A percentile compares a stretch with the other conserved stretches of the same genome.
Conservation (phyloP, 2,888 invertebrate species). For the Callimorpha dominula region DNA sequence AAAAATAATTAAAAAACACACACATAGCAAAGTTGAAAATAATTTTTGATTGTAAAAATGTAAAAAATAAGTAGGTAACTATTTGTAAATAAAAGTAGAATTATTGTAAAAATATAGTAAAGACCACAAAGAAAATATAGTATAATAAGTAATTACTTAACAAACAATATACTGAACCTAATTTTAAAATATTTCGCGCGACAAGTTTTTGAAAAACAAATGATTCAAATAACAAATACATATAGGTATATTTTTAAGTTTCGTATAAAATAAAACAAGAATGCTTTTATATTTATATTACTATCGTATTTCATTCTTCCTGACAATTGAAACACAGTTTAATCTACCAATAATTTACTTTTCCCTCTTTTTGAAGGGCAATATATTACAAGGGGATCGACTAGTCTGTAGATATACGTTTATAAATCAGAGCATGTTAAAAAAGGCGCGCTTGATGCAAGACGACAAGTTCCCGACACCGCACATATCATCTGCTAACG, state of each 20-base stretch:
- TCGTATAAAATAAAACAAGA: background rate
- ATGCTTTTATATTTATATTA: background rate
- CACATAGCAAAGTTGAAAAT: too few relatives aligned
- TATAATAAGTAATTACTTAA: too few relatives aligned
- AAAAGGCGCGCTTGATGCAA: conserved; percentile 71
- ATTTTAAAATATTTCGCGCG: too few relatives aligned
- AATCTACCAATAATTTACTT: conserved; percentile 46
- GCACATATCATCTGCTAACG: conserved; percentile 52
- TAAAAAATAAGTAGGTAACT: too few relatives aligned
- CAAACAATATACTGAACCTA: too few relatives aligned
- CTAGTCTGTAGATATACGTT: conserved; percentile 33
- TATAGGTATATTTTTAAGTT: too few relatives aligned
- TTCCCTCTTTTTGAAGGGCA: conserved; percentile 50
- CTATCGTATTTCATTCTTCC: conserved; percentile 1
- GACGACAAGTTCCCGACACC: conserved; percentile 69
- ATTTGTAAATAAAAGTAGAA: too few relatives aligned
- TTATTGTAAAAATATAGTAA: too few relatives aligned
- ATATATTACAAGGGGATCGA: conserved; percentile 68
- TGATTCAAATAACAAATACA: background rate
- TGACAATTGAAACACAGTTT: conserved; percentile 27
- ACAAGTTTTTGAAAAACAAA: too few relatives aligned
- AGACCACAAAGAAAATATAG: too few relatives aligned
- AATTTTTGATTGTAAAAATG: too few relatives aligned
- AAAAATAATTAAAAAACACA: too few relatives aligned
- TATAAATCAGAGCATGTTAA: conserved; percentile 69